These are phyloP conservation scores for Mirza zaza DNA, from an alignment of 2,113 vertebrate species.

Conservation along the genomic window DNA sequence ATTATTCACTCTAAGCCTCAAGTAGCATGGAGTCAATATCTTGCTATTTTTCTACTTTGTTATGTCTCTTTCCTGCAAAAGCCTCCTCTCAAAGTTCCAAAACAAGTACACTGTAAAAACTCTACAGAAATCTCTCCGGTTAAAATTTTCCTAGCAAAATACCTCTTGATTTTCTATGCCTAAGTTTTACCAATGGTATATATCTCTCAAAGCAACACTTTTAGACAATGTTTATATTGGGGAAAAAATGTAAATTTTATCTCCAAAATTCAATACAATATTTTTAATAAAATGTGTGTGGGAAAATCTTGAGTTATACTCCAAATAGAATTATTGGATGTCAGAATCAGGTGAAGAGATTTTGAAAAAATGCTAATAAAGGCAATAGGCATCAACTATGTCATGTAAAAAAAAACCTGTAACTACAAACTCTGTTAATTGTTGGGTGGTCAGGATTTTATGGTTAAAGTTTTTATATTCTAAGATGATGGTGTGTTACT, in stretches of 20 bases:
- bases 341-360: not conserved
- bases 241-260: not conserved
- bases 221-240: not conserved
- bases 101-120: not conserved
- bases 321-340: not conserved
- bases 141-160: slow-evolving; percentile 31
- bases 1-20: not conserved
- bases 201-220: not conserved
- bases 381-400: accelerated
- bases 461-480: not conserved
- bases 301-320: not conserved
- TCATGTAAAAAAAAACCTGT: not conserved
- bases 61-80: not conserved
- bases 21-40: not conserved
- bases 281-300: not conserved
- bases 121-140: not conserved
- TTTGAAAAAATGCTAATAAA: not conserved
- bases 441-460: not conserved
- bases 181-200: not conserved
- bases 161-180: not conserved
- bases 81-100: not conserved
- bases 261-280: not conserved
- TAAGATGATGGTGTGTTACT: not conserved
- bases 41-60: not conserved
- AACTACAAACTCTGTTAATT: not conserved